These are phyloP conservation scores for Symphodus melops DNA, from an alignment of 2,113 vertebrate genomes.

Conservation along the genomic window DNA sequence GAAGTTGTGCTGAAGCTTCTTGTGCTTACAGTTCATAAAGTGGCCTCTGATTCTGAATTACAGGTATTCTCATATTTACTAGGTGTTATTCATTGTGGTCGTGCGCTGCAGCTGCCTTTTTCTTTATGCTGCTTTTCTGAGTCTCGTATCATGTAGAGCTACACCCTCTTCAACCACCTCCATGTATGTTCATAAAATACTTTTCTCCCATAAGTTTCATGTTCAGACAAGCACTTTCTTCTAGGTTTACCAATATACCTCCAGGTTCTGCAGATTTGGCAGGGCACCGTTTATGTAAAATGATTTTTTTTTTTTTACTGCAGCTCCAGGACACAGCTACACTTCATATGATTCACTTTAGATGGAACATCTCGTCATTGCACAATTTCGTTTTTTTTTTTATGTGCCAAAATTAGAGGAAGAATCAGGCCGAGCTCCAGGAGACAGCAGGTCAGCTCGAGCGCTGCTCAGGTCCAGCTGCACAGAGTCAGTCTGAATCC, in stretches of 20 bases:
- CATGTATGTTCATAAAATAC: conserved; percentile 69
- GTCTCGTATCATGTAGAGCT: not conserved
- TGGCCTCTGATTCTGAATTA: not conserved
- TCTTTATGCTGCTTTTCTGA: not conserved
- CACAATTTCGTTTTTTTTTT: not conserved
- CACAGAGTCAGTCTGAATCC: conserved; percentile 25
- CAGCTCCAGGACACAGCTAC: conserved; percentile 7
- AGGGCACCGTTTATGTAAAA: conserved; percentile 36
- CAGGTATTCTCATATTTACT: not conserved
- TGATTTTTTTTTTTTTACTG: conserved; percentile 4
- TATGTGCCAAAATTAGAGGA: not conserved
- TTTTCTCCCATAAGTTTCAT: conserved; percentile 72
- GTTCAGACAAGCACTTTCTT: conserved; percentile 77
- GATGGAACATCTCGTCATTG: not conserved
- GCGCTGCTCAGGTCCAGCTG: conserved; percentile 32
- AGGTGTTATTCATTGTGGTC: not conserved
- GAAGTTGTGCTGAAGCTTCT: not conserved
- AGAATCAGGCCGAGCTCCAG: conserved; percentile 9
- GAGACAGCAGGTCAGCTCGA: not conserved
- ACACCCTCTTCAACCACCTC: conserved; percentile 40
- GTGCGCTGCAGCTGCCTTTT: not conserved
- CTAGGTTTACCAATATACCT: conserved; percentile 79
- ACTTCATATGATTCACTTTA: not conserved
- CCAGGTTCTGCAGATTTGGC: conserved; percentile 73
- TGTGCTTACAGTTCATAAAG: not conserved